phyloP scores from a whole-genome alignment of 1,140 invertebrate species.

The Ceratina japonica region DNA sequence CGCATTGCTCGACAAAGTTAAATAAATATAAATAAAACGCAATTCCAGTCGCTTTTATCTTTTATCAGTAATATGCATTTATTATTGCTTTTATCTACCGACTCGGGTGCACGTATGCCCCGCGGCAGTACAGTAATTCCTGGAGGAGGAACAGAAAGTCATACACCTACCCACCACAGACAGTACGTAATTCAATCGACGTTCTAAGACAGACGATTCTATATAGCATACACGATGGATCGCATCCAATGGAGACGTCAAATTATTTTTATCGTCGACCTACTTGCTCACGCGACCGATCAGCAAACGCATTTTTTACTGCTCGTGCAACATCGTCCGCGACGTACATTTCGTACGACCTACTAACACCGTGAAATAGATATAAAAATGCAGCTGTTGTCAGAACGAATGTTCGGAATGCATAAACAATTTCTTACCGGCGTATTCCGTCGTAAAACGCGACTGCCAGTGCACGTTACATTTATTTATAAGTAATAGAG shows the following conservation, averaged over 20 bases:
- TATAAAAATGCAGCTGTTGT: slow-evolving; percentile 7
- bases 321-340: background rate
- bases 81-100: too few relatives aligned
- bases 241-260: background rate
- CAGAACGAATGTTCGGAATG: background rate
- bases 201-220: background rate
- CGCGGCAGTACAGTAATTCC: too few relatives aligned
- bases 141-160: too few relatives aligned
- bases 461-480: too few relatives aligned
- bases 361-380: background rate
- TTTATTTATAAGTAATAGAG: background rate
- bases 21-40: background rate
- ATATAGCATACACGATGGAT: background rate
- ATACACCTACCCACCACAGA: too few relatives aligned
- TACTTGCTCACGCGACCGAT: background rate
- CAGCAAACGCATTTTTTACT: background rate
- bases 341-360: background rate
- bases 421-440: background rate
- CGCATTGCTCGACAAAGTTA: too few relatives aligned
- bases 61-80: background rate
- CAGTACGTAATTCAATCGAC: too few relatives aligned
- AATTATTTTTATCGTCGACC: slow-evolving; percentile 1
- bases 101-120: too few relatives aligned
- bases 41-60: background rate
- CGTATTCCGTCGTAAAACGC: too few relatives aligned